Percentiles rank a stretch among this genome's conserved stretches.
Conservation (phyloP, 2,888 invertebrate genomes). For the Drosophila trichaetosa region DNA sequence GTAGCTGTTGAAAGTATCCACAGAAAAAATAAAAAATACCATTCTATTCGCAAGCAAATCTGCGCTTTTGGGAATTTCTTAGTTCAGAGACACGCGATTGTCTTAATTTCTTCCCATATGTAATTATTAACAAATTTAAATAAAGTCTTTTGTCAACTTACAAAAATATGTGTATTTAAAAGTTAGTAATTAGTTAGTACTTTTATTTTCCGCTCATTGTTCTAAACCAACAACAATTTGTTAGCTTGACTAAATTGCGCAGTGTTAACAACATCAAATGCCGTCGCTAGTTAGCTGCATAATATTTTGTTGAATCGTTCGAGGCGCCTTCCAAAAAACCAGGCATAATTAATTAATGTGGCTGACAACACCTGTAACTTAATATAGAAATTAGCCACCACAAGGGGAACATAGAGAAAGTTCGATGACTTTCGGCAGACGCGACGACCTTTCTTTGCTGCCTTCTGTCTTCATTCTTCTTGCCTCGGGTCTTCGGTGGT, state of each 20-base stretch:
- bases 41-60: constrained; percentile 55
- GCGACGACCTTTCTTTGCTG: constrained; percentile 66
- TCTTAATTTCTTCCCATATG: constrained; percentile 53
- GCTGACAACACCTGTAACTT: constrained; percentile 63
- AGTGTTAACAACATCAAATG: constrained; percentile 7
- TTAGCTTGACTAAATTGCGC: constrained; percentile 21
- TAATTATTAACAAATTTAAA: constrained; percentile 56
- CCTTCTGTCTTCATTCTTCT: constrained; percentile 8
- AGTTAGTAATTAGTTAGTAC: constrained; percentile 14
- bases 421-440: constrained; percentile 71
- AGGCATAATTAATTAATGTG: constrained; percentile 58
- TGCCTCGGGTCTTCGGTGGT: constrained; percentile 23
- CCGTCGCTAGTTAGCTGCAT: constrained; percentile 29
- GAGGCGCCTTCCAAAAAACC: constrained; percentile 21
- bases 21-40: constrained; percentile 25
- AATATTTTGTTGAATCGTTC: constrained; percentile 28
- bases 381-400: constrained; percentile 70
- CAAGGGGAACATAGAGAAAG: constrained; percentile 69
- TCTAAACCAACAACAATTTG: constrained; percentile 15
- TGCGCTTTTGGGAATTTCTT: constrained; percentile 55
- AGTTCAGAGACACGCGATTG: constrained; percentile 55
- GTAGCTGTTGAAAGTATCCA: constrained; percentile 39
- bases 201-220: constrained; percentile 42
- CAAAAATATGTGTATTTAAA: constrained; percentile 20
- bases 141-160: constrained; percentile 48